Conservation (phyloP, 2,113 vertebrate species). For the Xiphias gladius region DNA sequence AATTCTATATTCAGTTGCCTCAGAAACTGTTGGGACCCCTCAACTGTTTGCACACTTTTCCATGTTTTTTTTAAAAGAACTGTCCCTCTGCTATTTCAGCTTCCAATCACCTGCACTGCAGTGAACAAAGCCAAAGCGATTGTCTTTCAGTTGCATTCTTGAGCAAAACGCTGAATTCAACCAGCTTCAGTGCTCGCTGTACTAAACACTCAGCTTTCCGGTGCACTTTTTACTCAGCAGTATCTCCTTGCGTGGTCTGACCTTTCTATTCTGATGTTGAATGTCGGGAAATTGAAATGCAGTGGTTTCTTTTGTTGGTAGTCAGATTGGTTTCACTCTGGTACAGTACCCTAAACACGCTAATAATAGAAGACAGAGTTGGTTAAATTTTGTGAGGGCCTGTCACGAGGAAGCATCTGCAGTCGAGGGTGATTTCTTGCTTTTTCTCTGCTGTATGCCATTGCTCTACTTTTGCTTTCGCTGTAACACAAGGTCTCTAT, state of each 20-base stretch:
- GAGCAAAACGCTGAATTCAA: too few species aligned
- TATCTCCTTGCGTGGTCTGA: not conserved
- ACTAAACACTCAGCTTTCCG: not conserved
- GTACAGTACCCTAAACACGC: not conserved
- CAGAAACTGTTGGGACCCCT: too few species aligned
- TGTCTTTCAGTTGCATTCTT: not conserved
- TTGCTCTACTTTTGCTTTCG: slow-evolving; percentile 23
- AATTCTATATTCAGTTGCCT: too few species aligned
- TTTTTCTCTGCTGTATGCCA: not conserved
- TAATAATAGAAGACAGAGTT: not conserved
- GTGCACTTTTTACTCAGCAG: not conserved
- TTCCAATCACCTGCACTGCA: not conserved
- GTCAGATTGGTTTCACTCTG: not conserved
- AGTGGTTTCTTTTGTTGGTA: slow-evolving; percentile 21
- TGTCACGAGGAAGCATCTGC: slow-evolving; percentile 29
- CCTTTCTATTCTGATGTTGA: not conserved
- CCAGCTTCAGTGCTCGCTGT: not conserved
- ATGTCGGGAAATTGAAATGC: slow-evolving; percentile 20
- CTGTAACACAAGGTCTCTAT: not conserved
- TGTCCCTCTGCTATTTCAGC: too few species aligned
- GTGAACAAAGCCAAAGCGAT: not conserved
- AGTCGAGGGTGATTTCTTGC: not conserved
- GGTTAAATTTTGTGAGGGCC: not conserved
- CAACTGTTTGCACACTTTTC: too few species aligned
- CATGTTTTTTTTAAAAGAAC: too few species aligned